phyloP scores from a whole-genome alignment of 2,888 invertebrate species.

The Bhutanitis thaidina region DNA sequence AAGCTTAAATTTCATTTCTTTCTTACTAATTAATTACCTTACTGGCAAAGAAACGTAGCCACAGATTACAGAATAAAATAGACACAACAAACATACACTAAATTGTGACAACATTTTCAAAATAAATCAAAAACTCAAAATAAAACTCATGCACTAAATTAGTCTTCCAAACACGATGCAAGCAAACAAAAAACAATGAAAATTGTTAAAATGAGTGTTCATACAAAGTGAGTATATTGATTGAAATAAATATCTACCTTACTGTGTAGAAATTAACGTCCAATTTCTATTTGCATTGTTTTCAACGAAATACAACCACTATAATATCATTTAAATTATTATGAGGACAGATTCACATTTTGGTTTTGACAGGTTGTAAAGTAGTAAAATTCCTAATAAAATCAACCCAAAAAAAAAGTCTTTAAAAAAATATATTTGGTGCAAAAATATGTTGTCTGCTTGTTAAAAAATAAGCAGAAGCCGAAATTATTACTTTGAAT shows the following conservation, averaged over 20 bases:
- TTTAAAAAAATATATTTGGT: too few relatives aligned
- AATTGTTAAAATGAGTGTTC: slow-evolving; percentile 1
- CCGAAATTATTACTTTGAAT: too few relatives aligned
- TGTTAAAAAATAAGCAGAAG: too few relatives aligned
- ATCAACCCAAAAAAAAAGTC: not conserved
- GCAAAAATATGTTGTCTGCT: too few relatives aligned
- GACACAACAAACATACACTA: not conserved
- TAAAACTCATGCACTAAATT: slow-evolving; percentile 1
- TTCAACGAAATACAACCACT: slow-evolving; percentile 18
- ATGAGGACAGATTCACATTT: not conserved
- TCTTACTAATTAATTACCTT: too few relatives aligned
- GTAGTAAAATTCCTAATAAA: too few relatives aligned
- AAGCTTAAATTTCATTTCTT: too few relatives aligned
- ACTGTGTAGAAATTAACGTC: not conserved
- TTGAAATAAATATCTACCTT: slow-evolving; percentile 9
- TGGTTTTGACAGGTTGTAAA: not conserved
- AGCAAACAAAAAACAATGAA: not conserved
- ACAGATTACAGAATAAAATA: not conserved
- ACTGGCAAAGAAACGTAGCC: too few relatives aligned
- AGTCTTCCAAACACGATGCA: slow-evolving; percentile 6
- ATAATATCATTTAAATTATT: slow-evolving; percentile 13
- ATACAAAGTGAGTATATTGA: slow-evolving; percentile 1
- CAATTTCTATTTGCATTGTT: slow-evolving; percentile 7
- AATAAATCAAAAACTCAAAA: not conserved
- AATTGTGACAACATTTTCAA: not conserved